A percentile compares a stretch with the other conserved stretches of the same genome.
Conservation (phyloP, 2,888 invertebrate genomes). For the Caenorhabditis imperialis region DNA sequence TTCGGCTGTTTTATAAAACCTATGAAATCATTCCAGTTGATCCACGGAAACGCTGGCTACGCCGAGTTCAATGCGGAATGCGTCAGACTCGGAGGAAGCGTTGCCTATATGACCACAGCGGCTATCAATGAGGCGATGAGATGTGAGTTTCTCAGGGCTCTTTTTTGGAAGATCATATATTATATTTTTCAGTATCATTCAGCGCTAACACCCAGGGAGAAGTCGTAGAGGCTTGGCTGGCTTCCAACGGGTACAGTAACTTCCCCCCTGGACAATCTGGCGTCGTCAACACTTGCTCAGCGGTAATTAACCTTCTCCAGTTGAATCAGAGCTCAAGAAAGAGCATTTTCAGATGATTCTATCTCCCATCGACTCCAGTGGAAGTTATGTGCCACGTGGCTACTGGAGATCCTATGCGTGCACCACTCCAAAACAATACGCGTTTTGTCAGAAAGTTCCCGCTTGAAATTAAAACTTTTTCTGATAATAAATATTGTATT, state of each 20-base stretch:
- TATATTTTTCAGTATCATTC: constrained; percentile 22
- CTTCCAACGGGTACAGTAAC: constrained; percentile 11
- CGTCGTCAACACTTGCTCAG: too few relatives aligned
- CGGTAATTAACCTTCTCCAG: too few relatives aligned
- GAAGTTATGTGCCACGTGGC: background rate
- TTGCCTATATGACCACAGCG: constrained; percentile 12
- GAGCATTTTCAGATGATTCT: constrained; percentile 19
- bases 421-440: background rate
- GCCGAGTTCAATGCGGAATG: constrained; percentile 2
- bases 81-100: constrained; percentile 10
- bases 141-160: constrained; percentile 4
- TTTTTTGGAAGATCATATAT: too few relatives aligned
- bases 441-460: constrained; percentile 6
- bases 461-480: background rate
- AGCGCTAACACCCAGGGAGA: constrained; percentile 18
- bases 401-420: constrained; percentile 10
- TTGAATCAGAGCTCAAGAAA: too few relatives aligned
- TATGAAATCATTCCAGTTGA: constrained; percentile 26
- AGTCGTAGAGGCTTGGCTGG: constrained; percentile 26
- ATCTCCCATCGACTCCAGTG: background rate
- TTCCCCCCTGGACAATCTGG: constrained; percentile 32
- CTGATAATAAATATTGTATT: background rate
- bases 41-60: constrained; percentile 18
- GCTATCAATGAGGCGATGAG: constrained; percentile 36
- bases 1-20: too few relatives aligned